Percentiles rank a stretch among this genome's conserved stretches.
Evolutionary conservation across 2,888 invertebrate species (phyloP).

Genomic region (Oeneis ivallda): DNA sequence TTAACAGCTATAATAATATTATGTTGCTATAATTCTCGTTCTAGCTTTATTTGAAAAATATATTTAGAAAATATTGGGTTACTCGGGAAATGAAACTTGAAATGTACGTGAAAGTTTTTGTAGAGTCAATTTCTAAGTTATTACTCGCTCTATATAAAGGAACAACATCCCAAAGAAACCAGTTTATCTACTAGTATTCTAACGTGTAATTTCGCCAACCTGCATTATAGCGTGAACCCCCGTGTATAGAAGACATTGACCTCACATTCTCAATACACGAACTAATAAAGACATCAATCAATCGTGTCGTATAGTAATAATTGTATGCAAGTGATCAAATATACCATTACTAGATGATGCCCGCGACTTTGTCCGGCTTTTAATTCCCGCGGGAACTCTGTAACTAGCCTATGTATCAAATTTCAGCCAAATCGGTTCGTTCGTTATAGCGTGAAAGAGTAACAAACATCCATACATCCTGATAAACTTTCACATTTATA

Average conservation of each 20-base stretch:
- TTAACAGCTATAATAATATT: no score
- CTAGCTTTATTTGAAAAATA: no score
- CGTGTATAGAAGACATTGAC: constrained; percentile 20
- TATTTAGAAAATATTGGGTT: not conserved
- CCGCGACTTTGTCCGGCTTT: no score
- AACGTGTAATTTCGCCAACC: constrained; percentile 26
- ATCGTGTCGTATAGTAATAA: not conserved
- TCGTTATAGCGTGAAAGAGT: no score
- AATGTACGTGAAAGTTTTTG: constrained; percentile 26
- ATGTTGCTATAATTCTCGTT: no score
- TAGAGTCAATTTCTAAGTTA: constrained; percentile 23
- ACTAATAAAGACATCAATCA: constrained; percentile 17
- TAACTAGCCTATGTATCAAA: no score
- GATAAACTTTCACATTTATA: no score
- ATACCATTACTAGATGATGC: not conserved
- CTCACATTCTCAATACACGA: constrained; percentile 17
- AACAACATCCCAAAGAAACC: constrained; percentile 26
- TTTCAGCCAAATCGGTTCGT: no score
- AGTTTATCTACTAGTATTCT: constrained; percentile 16
- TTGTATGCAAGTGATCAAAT: constrained; percentile 1
- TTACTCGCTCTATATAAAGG: constrained; percentile 25
- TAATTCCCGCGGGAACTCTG: no score
- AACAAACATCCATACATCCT: no score
- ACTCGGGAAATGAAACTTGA: constrained; percentile 21
- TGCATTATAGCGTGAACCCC: constrained; percentile 21